phyloP scores from a whole-genome alignment of 2,797 vertebrate species.

The Ispidina picta region DNA sequence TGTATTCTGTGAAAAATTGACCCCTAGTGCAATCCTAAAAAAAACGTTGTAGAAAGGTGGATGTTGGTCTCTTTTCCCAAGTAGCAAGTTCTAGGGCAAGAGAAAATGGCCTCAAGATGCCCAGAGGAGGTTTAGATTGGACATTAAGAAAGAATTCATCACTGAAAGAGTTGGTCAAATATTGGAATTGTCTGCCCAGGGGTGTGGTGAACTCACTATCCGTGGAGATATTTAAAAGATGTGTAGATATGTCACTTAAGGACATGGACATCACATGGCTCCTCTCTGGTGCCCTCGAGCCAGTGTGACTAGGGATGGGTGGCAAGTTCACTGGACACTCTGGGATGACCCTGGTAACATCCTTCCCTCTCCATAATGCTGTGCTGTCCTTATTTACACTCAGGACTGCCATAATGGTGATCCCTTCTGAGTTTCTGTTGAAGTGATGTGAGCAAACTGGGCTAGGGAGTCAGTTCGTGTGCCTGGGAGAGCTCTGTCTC shows the following conservation, averaged over 20 bases:
- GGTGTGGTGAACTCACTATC: background rate
- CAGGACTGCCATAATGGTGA: rapidly evolving
- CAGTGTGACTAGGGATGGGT: background rate
- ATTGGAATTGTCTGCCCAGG: background rate
- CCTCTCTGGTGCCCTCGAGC: rapidly evolving
- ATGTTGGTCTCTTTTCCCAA: background rate
- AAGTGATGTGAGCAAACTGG: background rate
- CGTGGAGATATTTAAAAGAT: background rate
- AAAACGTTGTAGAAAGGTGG: background rate
- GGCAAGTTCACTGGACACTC: rapidly evolving
- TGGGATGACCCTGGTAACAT: background rate
- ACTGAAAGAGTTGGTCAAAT: background rate
- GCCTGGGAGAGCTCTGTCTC: background rate
- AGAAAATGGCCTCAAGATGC: background rate
- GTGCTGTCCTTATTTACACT: background rate
- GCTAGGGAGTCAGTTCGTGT: background rate
- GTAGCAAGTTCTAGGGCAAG: background rate
- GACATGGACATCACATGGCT: background rate
- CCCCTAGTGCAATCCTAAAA: background rate
- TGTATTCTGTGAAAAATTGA: background rate
- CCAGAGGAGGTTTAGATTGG: background rate
- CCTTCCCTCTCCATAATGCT: rapidly evolving
- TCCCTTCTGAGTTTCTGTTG: background rate
- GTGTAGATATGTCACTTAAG: rapidly evolving
- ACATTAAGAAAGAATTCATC: background rate